These are phyloP conservation scores for Ormyrus pomaceus DNA, from an alignment of 2,888 invertebrate genomes.

Conservation along the genomic window DNA sequence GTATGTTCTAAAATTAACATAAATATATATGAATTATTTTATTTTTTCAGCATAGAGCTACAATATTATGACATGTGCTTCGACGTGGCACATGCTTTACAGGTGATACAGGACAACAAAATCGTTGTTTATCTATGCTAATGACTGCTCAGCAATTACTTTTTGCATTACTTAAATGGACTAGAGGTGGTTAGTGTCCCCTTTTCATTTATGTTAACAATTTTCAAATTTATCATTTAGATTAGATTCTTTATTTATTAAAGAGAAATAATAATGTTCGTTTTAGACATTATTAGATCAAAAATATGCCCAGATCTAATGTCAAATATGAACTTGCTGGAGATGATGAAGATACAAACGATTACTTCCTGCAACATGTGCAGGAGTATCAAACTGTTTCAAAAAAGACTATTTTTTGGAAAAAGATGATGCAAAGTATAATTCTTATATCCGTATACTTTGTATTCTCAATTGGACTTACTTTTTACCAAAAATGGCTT, in stretches of 20 bases:
- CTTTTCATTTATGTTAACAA: no score
- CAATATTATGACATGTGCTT: conserved; percentile 21
- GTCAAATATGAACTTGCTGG: conserved; percentile 73
- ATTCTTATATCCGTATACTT: conserved; percentile 89
- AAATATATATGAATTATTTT: conserved; percentile 13
- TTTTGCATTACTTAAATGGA: conserved; percentile 50
- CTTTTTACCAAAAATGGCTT: conserved; percentile 97
- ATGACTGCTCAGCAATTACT: conserved; percentile 17
- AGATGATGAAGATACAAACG: conserved; percentile 68
- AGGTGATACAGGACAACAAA: conserved; percentile 33
- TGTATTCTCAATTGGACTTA: conserved; percentile 93
- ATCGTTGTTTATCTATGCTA: conserved; percentile 43
- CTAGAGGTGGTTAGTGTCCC: conserved; percentile 41
- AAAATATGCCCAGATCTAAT: conserved; percentile 71
- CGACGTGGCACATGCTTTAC: conserved; percentile 18
- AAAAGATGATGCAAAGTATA: conserved; percentile 69
- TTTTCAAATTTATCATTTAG: conserved; percentile 10
- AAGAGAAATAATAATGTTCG: not conserved
- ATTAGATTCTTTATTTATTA: conserved; percentile 10
- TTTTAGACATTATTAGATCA: conserved; percentile 27
- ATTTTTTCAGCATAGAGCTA: conserved; percentile 26
- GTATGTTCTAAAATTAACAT: not conserved
- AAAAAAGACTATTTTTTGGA: conserved; percentile 66
- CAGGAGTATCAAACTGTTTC: conserved; percentile 66
- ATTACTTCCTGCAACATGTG: conserved; percentile 68